Base-by-base conservation (phyloP, 2,888 invertebrate genomes). In the Tetragnatha montana region DNA sequence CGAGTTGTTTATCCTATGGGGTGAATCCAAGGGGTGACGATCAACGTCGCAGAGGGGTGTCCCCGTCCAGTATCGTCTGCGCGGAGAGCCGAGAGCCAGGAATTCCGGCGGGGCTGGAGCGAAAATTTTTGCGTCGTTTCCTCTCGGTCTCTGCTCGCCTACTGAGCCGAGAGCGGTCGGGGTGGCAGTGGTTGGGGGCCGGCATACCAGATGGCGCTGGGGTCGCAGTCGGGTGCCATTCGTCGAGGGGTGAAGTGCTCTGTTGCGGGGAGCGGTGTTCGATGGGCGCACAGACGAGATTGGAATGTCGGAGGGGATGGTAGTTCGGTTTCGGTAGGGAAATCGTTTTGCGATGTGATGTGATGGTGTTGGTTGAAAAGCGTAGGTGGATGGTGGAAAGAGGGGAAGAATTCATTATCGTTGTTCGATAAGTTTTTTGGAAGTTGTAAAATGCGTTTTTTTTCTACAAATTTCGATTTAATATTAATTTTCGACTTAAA, bases 81-180 rank as follows among this genome's bases (percentile, higher is more conserved):
- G 71, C 75, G 71, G 76, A 21, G 82, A 71, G 76, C 81, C 75
- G 76, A 76, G 49, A n/a, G 47, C 69, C 8, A 73, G 81, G 81
- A 81, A 75, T 89, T 89, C 21, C 19, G 70, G 14, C 51, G 19
- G 71, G 70, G 80, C 68, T 8, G 70, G 74, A 78, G 71, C 50
- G n/a, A 74, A n/a, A 50, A 22, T 51, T 69, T 47, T 17, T 50
- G 50, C 84, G 35, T 47, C 17, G 81, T 47, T 89, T 70, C 78
- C n/a, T 17, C 73, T 71, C 60, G 80, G 35, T 6, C 70, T 35
- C 71, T 47, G 21, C 60, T 85, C 85, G 85, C 89, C 89, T 89
- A 74, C 79, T 85, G 89, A 85, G 19, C 35, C 70, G 19, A 68
- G 73, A 70, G 8, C 68, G 68, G 47, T 10, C 69, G 75, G n/a